Conservation (phyloP, 2,888 invertebrate genomes). For the Ptychoptera contaminata region DNA sequence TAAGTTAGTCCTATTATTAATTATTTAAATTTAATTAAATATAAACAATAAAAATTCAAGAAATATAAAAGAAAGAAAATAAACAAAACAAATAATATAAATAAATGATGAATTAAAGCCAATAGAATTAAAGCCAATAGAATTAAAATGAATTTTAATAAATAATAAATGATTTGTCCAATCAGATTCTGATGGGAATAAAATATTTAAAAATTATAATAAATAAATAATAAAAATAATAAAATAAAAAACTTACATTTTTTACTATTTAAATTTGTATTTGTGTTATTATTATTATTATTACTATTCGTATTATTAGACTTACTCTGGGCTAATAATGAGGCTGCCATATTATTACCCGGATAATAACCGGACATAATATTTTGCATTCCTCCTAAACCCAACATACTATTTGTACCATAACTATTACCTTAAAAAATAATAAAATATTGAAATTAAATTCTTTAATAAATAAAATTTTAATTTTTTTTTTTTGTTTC, state of each 20-base stretch:
- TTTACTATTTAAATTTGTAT: conserved; percentile 4
- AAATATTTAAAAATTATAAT: background rate
- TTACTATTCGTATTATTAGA: conserved; percentile 20
- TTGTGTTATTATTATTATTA: too few species aligned
- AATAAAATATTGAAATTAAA: conserved; percentile 3
- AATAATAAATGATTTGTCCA: too few species aligned
- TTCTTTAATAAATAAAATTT: background rate
- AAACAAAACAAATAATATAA: too few species aligned
- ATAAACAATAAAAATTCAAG: too few species aligned
- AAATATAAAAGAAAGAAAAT: too few species aligned
- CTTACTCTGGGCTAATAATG: conserved; percentile 77
- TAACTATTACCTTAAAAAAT: conserved; percentile 19
- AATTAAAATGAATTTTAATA: too few species aligned
- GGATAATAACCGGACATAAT: conserved; percentile 31
- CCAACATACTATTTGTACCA: conserved; percentile 24
- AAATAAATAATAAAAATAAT: conserved; percentile 7
- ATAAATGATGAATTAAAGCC: too few species aligned
- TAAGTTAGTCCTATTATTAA: too few species aligned
- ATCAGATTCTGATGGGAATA: background rate
- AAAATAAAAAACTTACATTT: conserved; percentile 10
- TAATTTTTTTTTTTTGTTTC: background rate
- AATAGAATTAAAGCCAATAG: too few species aligned
- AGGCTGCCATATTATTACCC: conserved; percentile 42
- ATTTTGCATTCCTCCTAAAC: conserved; percentile 28
- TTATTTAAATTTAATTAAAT: too few species aligned